Percentiles rank a stretch among this genome's conserved stretches.
Conservation (phyloP, 2,113 vertebrate genomes). For the Dasyurus viverrinus region DNA sequence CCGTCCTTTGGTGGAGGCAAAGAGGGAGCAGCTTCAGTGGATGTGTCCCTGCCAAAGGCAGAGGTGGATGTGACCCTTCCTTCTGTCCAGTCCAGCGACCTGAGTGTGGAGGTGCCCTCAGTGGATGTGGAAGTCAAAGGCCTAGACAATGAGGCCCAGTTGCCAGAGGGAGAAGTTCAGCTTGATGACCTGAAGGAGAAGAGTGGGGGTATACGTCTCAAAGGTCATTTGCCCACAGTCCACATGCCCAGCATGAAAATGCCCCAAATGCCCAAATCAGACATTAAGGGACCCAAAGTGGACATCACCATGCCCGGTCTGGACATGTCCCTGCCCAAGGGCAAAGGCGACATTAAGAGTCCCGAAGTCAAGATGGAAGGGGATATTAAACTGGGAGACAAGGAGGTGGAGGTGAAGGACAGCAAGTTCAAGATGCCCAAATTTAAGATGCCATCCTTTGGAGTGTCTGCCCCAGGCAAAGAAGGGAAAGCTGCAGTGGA, state of each 20-base stretch:
- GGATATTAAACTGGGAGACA: neutral
- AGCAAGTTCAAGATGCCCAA: slow-evolving; percentile 74
- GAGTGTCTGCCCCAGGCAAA: too few species aligned
- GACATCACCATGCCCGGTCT: slow-evolving; percentile 24
- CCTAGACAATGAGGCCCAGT: rapidly evolving
- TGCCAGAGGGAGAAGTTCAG: rapidly evolving
- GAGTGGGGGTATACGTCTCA: rapidly evolving
- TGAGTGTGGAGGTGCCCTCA: neutral
- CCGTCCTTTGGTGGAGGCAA: slow-evolving; percentile 33
- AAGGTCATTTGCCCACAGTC: slow-evolving; percentile 38
- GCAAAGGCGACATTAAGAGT: rapidly evolving
- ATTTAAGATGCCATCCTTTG: slow-evolving; percentile 78
- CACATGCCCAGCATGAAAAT: slow-evolving; percentile 62
- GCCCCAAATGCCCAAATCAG: slow-evolving; percentile 4
- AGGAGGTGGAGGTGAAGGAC: neutral
- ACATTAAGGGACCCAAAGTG: neutral
- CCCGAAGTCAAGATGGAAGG: neutral
- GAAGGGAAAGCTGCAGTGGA: rapidly evolving
- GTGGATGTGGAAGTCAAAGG: rapidly evolving
- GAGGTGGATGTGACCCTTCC: rapidly evolving
- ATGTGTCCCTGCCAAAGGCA: rapidly evolving
- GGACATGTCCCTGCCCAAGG: rapidly evolving
- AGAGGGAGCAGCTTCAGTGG: rapidly evolving
- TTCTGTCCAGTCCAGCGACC: neutral
- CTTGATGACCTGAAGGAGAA: neutral